Percentiles rank a stretch among this genome's conserved stretches.
Evolutionary conservation across 2,888 invertebrate genomes (phyloP).

Genomic region (Patella pellucida): DNA sequence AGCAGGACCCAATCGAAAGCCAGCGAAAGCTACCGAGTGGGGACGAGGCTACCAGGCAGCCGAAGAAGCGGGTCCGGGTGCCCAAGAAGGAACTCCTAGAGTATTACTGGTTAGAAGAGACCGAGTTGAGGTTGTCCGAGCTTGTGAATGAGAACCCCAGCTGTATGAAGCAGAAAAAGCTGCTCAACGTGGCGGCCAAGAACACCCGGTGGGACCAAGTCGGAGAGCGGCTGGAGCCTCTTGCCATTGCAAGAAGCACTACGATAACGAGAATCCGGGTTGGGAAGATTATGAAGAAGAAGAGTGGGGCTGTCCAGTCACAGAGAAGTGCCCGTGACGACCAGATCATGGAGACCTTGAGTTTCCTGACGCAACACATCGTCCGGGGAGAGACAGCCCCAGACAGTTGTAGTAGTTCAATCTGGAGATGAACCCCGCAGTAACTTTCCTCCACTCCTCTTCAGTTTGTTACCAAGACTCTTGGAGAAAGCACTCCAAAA

Average conservation of each 20-base stretch:
- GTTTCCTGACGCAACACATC: conserved; percentile 20
- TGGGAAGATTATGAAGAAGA: conserved; percentile 15
- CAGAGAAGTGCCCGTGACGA: conserved; percentile 16
- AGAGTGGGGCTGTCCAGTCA: conserved; percentile 12
- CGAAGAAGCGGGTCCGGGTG: too few relatives aligned
- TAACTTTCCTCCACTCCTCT: too few relatives aligned
- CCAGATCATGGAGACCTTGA: conserved; percentile 7
- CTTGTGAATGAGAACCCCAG: conserved; percentile 1
- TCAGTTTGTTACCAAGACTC: too few relatives aligned
- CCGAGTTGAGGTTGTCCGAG: not conserved
- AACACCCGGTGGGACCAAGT: conserved; percentile 7
- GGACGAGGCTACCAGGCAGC: too few relatives aligned
- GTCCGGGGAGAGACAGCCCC: conserved; percentile 10
- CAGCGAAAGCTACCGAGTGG: too few relatives aligned
- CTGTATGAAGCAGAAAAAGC: conserved; percentile 10
- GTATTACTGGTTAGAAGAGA: not conserved
- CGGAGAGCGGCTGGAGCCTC: conserved; percentile 13
- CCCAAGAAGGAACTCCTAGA: too few relatives aligned
- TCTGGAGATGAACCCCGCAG: too few relatives aligned
- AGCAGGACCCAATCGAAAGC: too few relatives aligned
- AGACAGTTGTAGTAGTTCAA: too few relatives aligned
- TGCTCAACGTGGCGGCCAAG: conserved; percentile 15
- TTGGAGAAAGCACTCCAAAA: too few relatives aligned
- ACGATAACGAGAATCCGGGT: not conserved
- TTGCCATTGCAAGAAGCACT: conserved; percentile 12